Base-by-base conservation (phyloP, 2,888 invertebrate genomes). In the Synanthedon andrenaeformis region DNA sequence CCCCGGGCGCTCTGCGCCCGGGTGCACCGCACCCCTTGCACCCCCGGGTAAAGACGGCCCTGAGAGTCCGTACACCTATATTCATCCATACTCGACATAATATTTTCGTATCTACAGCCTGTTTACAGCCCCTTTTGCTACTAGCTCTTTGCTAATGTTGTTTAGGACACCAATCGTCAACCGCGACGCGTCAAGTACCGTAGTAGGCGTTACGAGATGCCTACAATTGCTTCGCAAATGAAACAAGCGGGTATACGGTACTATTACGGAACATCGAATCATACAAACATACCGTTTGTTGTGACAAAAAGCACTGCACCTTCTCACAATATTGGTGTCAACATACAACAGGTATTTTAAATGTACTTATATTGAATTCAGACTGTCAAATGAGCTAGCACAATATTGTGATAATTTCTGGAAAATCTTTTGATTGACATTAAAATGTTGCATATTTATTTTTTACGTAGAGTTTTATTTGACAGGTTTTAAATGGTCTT, bases 221-320 rank as follows among this genome's bases (percentile, higher is more conserved):
- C 92, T 3, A 92, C 92, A 0, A 88, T 90, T n/a, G 89, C 92
- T 0, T 92, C 92, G 0, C 89, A 88, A 66, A 85, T 91, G 86
- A 92, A 92, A 67, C 89, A 89, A 66, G 89, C 89, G 0, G 88
- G 89, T 41, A 82, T 86, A 65, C 84, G 88, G 10, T 89, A 88
- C 64, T 88, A 88, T 62, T 79, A 82, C 57, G 74, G 68, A 13
- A 71, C 65, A 55, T 64, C 74, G 8, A 82, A 84, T 62, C 80
- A 85, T 54, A 74, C 81, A 19, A 87, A 89, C 58, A 91, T 92
- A 56, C 91, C 91, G 0, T 91, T 91, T 66, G 86, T 91, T 2
- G 89, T 89, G 51, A 89, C 89, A 58, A 90, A 89, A 62, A 91
- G 91, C 45, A 87, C 89, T 0, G 82, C 89, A 5, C 91, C 89